Percentiles rank a stretch among this genome's conserved stretches.
phyloP scores from a whole-genome alignment of 2,888 invertebrate species.

The Argyresthia goedartella region DNA sequence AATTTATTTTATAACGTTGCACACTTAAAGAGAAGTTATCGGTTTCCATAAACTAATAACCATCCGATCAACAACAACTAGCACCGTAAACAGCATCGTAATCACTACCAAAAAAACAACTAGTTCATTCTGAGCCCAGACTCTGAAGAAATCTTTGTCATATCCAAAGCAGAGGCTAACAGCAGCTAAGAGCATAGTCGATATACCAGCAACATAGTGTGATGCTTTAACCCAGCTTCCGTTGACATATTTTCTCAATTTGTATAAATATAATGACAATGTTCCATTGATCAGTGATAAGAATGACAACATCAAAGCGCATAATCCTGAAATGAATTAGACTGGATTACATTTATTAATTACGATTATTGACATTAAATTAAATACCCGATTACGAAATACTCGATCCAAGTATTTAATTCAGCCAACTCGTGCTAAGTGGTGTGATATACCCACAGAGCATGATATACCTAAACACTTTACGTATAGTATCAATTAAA shows the following conservation, averaged over 20 bases:
- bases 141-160: slow-evolving; percentile 19
- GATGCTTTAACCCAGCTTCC: slow-evolving; percentile 18
- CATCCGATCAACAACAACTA: not conserved
- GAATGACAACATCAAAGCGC: slow-evolving; percentile 20
- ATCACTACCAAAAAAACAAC: not conserved
- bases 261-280: slow-evolving; percentile 18
- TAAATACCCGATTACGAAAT: no score
- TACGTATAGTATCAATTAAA: no score
- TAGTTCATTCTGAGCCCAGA: slow-evolving; percentile 17
- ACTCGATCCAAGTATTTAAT: no score
- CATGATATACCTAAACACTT: no score
- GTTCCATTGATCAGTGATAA: slow-evolving; percentile 23
- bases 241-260: slow-evolving; percentile 13
- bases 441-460: no score
- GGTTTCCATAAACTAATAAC: no score
- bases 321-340: slow-evolving; percentile 23
- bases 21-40: no score
- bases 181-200: slow-evolving; percentile 22
- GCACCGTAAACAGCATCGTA: not conserved
- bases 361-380: slow-evolving; percentile 2
- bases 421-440: no score
- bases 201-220: slow-evolving; percentile 25
- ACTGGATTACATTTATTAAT: slow-evolving; percentile 6
- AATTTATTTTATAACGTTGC: no score
- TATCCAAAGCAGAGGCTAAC: slow-evolving; percentile 25